These are phyloP conservation scores for Bostrychus sinensis DNA, from an alignment of 2,113 vertebrate genomes.

Conservation along the genomic window DNA sequence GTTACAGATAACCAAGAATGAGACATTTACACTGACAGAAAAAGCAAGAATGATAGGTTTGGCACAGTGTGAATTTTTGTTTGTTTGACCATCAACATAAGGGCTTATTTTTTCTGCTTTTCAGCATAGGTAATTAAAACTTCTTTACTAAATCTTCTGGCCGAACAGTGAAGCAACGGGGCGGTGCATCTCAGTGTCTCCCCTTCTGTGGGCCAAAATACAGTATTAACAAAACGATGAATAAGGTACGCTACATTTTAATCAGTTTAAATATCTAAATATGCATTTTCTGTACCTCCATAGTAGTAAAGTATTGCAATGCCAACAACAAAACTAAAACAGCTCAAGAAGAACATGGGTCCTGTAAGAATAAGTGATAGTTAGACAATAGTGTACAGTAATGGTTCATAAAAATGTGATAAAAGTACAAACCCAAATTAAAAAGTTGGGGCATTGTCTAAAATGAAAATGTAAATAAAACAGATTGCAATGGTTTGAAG, in stretches of 20 bases:
- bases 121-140: conserved; percentile 87
- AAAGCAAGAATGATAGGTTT: conserved; percentile 38
- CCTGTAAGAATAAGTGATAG: conserved; percentile 73
- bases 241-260: too few relatives aligned
- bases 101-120: conserved; percentile 40
- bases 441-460: too few relatives aligned
- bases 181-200: conserved; percentile 43
- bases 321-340: conserved; percentile 86
- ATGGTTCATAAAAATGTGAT: not conserved
- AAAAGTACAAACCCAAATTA: too few relatives aligned
- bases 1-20: not conserved
- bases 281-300: conserved; percentile 73
- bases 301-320: conserved; percentile 88
- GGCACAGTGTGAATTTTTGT: conserved; percentile 40
- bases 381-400: not conserved
- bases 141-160: conserved; percentile 83
- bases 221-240: too few relatives aligned
- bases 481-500: too few relatives aligned
- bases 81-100: not conserved
- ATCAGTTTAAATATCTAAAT: too few relatives aligned
- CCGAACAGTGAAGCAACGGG: conserved; percentile 69
- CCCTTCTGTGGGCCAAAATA: conserved; percentile 46
- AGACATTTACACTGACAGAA: too few relatives aligned
- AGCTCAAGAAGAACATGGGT: conserved; percentile 87
- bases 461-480: too few relatives aligned